These are phyloP conservation scores for Myrmophylax atrothorax DNA, from an alignment of 2,113 vertebrate species.

Conservation along the genomic window DNA sequence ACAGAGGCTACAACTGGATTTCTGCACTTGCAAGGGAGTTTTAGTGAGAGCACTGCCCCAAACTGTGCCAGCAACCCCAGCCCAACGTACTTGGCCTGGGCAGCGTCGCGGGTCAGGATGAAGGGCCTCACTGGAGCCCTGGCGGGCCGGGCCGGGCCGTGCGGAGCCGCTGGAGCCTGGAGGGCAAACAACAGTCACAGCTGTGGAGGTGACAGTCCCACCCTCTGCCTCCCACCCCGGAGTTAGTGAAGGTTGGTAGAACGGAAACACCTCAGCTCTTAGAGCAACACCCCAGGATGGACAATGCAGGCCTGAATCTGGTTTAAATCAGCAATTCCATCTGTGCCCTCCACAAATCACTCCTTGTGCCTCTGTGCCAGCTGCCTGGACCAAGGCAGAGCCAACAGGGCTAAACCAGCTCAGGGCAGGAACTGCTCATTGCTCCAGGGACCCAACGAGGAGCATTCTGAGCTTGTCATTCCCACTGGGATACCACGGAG, in stretches of 20 bases:
- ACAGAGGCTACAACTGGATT: background rate
- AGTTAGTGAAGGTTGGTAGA: background rate
- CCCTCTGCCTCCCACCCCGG: background rate
- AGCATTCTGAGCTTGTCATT: background rate
- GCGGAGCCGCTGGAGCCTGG: conserved; percentile 64
- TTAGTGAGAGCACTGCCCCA: background rate
- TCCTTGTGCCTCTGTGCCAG: background rate
- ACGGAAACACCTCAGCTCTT: background rate
- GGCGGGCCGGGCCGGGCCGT: conserved; percentile 3
- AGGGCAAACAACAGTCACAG: conserved; percentile 23
- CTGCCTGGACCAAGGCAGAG: background rate
- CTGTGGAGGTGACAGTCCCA: background rate
- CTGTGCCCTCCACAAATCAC: background rate
- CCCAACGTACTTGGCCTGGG: conserved; percentile 82
- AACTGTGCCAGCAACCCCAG: background rate
- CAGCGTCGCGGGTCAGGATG: conserved; percentile 86
- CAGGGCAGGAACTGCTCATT: background rate
- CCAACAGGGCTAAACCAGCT: background rate
- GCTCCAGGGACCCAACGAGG: background rate
- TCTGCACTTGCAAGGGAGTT: background rate
- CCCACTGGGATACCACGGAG: fast-evolving
- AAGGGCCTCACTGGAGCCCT: conserved; percentile 86
- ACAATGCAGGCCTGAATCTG: background rate
- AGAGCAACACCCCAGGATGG: background rate
- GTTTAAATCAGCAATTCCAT: background rate